Conservation (phyloP, 2,888 invertebrate genomes). For the Hemistola chrysoprasaria region DNA sequence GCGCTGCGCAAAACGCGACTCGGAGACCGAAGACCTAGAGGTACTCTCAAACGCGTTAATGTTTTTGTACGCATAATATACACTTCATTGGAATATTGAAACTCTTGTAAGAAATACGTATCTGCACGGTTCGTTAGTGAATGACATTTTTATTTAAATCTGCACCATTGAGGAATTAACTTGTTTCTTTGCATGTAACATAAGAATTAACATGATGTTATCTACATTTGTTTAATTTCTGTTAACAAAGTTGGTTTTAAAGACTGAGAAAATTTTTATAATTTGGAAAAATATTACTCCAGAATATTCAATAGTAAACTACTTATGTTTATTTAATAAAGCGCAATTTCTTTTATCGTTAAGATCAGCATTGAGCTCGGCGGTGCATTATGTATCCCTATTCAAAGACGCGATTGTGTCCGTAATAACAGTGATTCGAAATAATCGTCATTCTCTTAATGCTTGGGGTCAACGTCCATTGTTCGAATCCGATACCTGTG, state of each 20-base stretch:
- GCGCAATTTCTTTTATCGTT: constrained; percentile 31
- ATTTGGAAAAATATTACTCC: neutral
- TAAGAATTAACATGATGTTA: too few species aligned
- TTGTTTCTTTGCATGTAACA: too few species aligned
- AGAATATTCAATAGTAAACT: neutral
- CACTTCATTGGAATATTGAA: neutral
- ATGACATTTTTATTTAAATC: neutral
- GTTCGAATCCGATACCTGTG: constrained; percentile 71
- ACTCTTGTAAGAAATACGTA: too few species aligned
- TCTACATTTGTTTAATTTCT: too few species aligned
- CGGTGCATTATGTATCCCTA: constrained; percentile 40
- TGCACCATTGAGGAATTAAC: neutral
- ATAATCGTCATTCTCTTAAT: constrained; percentile 66
- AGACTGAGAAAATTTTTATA: too few species aligned
- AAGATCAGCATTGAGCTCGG: constrained; percentile 24
- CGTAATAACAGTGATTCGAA: constrained; percentile 73
- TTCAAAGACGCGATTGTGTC: constrained; percentile 57
- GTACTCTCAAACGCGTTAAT: constrained; percentile 6
- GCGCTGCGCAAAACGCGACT: constrained; percentile 33
- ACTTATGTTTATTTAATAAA: constrained; percentile 1
- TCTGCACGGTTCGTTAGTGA: too few species aligned
- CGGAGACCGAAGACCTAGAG: constrained; percentile 12
- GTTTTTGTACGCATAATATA: neutral
- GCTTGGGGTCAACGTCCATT: constrained; percentile 53
- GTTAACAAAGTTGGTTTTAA: too few species aligned